Base-by-base conservation (phyloP, 2,888 invertebrate species). In the Folsomia candida region DNA sequence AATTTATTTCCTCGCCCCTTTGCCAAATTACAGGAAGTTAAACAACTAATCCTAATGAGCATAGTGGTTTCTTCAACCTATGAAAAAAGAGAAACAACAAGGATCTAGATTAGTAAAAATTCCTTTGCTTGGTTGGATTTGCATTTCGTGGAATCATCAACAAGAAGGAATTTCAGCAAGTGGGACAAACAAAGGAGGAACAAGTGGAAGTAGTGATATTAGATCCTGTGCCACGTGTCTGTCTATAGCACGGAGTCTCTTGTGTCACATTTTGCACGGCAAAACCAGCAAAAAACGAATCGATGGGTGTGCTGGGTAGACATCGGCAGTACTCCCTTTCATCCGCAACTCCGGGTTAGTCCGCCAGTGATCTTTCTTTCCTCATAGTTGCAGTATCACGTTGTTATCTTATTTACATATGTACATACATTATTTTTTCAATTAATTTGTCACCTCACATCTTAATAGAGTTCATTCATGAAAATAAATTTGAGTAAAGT, bases 301-400 rank as follows among this genome's bases (percentile, higher is more conserved):
- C 14, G 37, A 37, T 69, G 64, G 69, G 59, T 11, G 69, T 69
- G 14, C 51, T 63, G 29, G 51, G 63, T 63, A 26, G 61, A n/a
- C 51, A 28, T 26, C 63, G 69, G 11, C 28, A 22, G n/a, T 69
- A 26, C n/a, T 25, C n/a, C 25, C 4, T 24, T 25, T 3, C 37
- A 22, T n/a, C 28, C 22, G 14, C 4, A 18, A 14, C 22, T 64
- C 37, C 64, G 47, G 64, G 64, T 64, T n/a, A 64, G 64, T 64
- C 51, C 51, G 18, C 26, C 11, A n/a, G 11, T 57, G 6, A 9
- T 14, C 6, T 20, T 57, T 6, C 11, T 57, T 57, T 57, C 6
- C 11, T 6, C 20, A 14, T n/a, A 9, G 57, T 57, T 6, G 11
- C n/a, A n/a, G n/a, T n/a, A n/a, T n/a, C n/a, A n/a, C n/a, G n/a